Base-by-base conservation (phyloP, 2,113 vertebrate genomes). In the Beaufortia kweichowensis region DNA sequence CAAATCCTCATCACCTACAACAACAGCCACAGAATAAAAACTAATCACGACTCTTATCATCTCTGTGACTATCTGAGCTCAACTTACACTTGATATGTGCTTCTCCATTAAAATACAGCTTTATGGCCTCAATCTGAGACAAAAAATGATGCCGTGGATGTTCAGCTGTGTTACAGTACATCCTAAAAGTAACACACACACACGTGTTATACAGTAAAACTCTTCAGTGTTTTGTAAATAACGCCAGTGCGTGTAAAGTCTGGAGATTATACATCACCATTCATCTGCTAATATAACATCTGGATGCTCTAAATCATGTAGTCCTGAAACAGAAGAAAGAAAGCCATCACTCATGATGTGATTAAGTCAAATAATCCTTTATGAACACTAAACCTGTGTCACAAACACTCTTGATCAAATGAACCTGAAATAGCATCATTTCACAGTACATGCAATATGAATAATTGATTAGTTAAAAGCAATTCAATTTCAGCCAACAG, bases 271-370 rank as follows among this genome's bases (percentile, higher is more conserved):
- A 59, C 86, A 91, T 91, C 91, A 98, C 96, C 97, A 99, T 91
- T 98, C 97, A 0, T 98, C 95, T 85, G 96, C 96, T 88, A 99
- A 89, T 33, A 93, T 94, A 70, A 99, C 96, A 84, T 98, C 96
- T n/a, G 95, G 97, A 86, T 99, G 97, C 81, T 98, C 97, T 92
- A 99, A 92, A 90, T 99, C 97, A 89, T 98, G 96, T 41, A 99
- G 93, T 60, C 97, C 97, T 98, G 81, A 57, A 79, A 92, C 39
- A 85, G 39, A 81, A 73, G 41, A 70, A n/a, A 15, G 59, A 33
- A 50, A 29, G 71, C 5, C 26, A 0, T 26, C 19, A 55, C 33
- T 23, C 1, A 39, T 17, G 21, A 55, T 23, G 48, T 46, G 15
- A 46, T 46, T 46, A 46, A 1, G 33, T 3, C 33, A n/a, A n/a